Base-by-base conservation (phyloP, 2,113 vertebrate genomes). In the Passerina amoena region DNA sequence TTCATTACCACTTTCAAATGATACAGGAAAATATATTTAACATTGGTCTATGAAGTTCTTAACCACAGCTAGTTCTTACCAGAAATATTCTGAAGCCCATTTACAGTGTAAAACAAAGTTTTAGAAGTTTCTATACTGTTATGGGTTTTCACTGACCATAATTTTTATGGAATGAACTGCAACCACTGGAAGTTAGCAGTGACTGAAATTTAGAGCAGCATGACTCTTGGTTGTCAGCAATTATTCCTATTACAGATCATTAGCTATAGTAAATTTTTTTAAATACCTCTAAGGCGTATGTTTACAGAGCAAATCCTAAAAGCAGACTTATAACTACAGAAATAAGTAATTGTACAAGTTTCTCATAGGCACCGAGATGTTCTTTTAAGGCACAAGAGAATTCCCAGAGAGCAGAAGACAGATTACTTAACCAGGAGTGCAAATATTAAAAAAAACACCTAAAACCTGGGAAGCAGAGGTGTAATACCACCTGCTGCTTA, bases 251-350 rank as follows among this genome's bases (percentile, higher is more conserved):
- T 73, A 81, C 44, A 86, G 47, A 60, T 57, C 44, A 73, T 86
- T 90, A 95, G 37, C 37, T 73, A 86, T 7, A 90, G 47, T 30
- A 75, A 81, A 28, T 54, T 59, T 79, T 25, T 15, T 3, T n/a
- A 93, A 91, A 15, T 45, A 78, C 63, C 56, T 78, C 56, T 84
- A 93, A 88, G 68, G 64, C 80, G 1, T 40, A 59, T 22, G 72
- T 88, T 88, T 92, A 92, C 76, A 86, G 79, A 94, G 68, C 33
- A 92, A 93, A 77, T 75, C 35, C 79, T 93, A 92, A 92, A 78
- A 93, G 75, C 59, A 91, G 27, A 87, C 64, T 70, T 66, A 71
- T 5, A 93, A 53, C 38, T 86, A 83, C 15, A 87, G n/a, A 80
- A 95, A 44, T 27, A 95, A 92, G 61, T 53, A 89, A 92, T 85